Conservation (phyloP, 23 tunicate genomes). For the Trididemnum nubilum region DNA sequence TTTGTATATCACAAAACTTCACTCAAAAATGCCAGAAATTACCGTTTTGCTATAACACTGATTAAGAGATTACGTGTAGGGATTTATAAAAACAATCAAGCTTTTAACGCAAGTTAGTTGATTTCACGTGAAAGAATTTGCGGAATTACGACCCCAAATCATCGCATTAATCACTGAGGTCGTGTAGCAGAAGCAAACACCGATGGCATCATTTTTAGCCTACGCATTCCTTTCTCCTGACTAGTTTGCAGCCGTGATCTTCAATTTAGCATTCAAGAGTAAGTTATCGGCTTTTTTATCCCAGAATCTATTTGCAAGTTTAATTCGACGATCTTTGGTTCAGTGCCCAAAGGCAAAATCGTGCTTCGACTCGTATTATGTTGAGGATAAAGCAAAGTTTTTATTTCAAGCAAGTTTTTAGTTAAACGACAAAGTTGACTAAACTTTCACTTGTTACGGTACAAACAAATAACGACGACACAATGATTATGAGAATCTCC, state of each 20-base stretch:
- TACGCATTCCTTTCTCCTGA: neutral
- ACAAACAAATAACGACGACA: neutral
- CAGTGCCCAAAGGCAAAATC: neutral
- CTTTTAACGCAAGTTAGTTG: no score
- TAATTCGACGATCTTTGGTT: neutral
- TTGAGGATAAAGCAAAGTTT: neutral
- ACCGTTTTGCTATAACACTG: no score
- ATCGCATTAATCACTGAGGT: no score
- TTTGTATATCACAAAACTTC: no score
- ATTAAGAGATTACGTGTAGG: no score
- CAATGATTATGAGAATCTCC: neutral
- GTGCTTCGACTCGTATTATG: neutral
- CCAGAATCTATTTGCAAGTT: neutral
- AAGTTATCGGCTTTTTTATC: neutral
- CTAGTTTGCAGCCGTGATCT: no score
- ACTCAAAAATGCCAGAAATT: no score
- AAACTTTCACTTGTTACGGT: neutral
- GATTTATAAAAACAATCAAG: no score
- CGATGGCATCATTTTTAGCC: no score
- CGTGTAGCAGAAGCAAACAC: no score
- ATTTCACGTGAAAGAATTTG: no score
- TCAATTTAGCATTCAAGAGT: neutral
- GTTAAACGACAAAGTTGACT: slow-evolving; percentile 1
- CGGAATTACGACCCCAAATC: no score
- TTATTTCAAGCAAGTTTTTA: neutral